These are phyloP conservation scores for Myotis daubentonii DNA, from an alignment of 2,797 vertebrate genomes.

Conservation along the genomic window DNA sequence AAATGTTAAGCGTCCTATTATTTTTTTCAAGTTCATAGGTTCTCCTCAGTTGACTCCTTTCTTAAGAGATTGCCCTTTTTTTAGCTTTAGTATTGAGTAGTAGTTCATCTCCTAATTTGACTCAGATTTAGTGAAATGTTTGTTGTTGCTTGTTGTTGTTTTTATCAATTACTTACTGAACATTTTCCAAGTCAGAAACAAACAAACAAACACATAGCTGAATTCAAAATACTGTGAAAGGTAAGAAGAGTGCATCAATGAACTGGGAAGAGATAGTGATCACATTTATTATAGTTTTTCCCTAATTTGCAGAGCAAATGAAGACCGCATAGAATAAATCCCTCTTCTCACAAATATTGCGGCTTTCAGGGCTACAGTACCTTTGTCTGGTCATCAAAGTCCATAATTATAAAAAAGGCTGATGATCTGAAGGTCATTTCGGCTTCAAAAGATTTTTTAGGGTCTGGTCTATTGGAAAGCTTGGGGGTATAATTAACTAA, in stretches of 20 bases:
- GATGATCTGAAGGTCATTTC: constrained; percentile 85
- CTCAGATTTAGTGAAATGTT: neutral
- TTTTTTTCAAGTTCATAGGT: neutral
- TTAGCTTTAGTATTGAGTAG: neutral
- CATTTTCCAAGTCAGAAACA: constrained; percentile 70
- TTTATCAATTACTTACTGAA: constrained; percentile 40
- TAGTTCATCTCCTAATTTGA: neutral
- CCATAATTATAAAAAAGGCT: constrained; percentile 86
- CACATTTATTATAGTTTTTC: constrained; percentile 71
- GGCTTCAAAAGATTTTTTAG: constrained; percentile 89
- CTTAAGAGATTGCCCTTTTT: neutral
- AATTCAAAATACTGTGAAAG: constrained; percentile 74
- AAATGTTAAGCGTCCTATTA: neutral
- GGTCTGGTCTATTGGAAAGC: constrained; percentile 89
- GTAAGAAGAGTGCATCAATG: constrained; percentile 75
- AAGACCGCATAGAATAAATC: constrained; percentile 78
- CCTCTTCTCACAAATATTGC: constrained; percentile 81
- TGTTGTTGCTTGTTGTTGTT: neutral
- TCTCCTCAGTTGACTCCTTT: neutral
- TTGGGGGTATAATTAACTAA: constrained; percentile 91
- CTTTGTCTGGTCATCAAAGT: constrained; percentile 87
- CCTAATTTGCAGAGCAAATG: constrained; percentile 79
- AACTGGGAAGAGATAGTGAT: constrained; percentile 74
- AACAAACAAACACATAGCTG: constrained; percentile 62
- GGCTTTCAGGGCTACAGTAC: constrained; percentile 80